Evolutionary conservation across 2,113 vertebrate genomes (phyloP), one percentile per base, ranked within the genome.

Genomic region (Aspiorhynchus laticeps): DNA sequence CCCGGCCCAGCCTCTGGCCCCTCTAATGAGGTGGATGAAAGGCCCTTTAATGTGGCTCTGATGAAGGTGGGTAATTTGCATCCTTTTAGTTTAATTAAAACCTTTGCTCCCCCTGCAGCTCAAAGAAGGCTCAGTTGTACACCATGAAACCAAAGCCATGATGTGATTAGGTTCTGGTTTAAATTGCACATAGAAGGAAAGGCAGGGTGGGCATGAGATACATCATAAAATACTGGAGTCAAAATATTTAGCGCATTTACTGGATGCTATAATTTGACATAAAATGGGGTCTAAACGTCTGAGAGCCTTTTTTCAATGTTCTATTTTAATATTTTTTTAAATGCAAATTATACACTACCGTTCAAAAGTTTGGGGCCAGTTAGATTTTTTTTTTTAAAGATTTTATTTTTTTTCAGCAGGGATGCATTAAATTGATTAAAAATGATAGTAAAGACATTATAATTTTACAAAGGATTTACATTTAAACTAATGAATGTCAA

Each of bases 31-130:
- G 71, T 41, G 81, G 87, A 91, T 90, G 79, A 89, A 90, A 90
- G 85, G 82, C 19, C 46, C 82, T 90, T 91, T 90, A 90, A 89
- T 92, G 89, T 88, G 90, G 90, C 38, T 73, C 31, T 61, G 67
- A 86, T 88, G 87, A 91, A 89, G 89, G 89, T 89, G 85, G 90
- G 36, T 86, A 73, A 89, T 92, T 89, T 90, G 89, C 90, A 90
- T 91, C 84, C 88, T 85, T 69, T 48, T 53, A 46, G 81, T 87
- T 88, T 89, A 91, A 91, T 91, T 91, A 90, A 91, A 92, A 86
- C 87, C 59, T 87, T 87, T 17, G 65, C 83, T 87, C 24, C 31
- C 41, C 28, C 36, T 74, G 81, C 80, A 71, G 69, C 48, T 74
- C 43, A 84, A 82, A 28, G 15, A 67, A 43, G 41, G 63, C 80